Conservation (phyloP, 2,888 invertebrate species). For the Mythimna ferrago region DNA sequence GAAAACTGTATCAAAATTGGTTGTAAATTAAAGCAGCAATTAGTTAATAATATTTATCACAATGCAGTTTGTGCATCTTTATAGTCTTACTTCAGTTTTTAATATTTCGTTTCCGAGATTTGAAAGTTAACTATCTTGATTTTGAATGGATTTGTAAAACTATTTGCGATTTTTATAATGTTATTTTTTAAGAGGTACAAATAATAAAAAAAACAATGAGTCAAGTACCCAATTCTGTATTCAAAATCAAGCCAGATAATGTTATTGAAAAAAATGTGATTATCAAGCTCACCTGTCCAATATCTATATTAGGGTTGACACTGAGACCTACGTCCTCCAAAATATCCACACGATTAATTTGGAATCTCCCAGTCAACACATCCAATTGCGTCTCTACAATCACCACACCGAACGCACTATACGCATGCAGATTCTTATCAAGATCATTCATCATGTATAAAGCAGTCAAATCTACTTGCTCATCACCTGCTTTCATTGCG, state of each 20-base stretch:
- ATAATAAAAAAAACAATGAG: too few relatives aligned
- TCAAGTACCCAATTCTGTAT: too few relatives aligned
- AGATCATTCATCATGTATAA: conserved; percentile 91
- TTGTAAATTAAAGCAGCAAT: too few relatives aligned
- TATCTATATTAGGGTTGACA: conserved; percentile 92
- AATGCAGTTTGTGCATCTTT: too few relatives aligned
- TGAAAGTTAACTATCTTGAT: too few relatives aligned
- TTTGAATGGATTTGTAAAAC: too few relatives aligned
- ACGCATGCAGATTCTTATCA: conserved; percentile 86
- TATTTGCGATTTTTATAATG: too few relatives aligned
- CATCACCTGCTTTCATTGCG: conserved; percentile 87
- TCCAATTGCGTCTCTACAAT: conserved; percentile 93
- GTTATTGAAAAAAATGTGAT: background rate
- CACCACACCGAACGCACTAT: conserved; percentile 90
- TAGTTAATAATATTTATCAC: too few relatives aligned
- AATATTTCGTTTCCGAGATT: too few relatives aligned
- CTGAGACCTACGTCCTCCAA: conserved; percentile 93
- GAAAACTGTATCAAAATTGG: too few relatives aligned
- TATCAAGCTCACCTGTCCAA: conserved; percentile 90
- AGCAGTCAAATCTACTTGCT: conserved; percentile 91
- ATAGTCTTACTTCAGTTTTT: too few relatives aligned
- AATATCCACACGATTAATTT: conserved; percentile 91
- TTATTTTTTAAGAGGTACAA: too few relatives aligned
- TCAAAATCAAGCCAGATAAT: background rate
- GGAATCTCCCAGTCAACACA: conserved; percentile 92